Percentiles rank a stretch among this genome's conserved stretches.
Evolutionary conservation across 1,140 invertebrate genomes (phyloP).

Genomic region (Neodiprion fabricii): DNA sequence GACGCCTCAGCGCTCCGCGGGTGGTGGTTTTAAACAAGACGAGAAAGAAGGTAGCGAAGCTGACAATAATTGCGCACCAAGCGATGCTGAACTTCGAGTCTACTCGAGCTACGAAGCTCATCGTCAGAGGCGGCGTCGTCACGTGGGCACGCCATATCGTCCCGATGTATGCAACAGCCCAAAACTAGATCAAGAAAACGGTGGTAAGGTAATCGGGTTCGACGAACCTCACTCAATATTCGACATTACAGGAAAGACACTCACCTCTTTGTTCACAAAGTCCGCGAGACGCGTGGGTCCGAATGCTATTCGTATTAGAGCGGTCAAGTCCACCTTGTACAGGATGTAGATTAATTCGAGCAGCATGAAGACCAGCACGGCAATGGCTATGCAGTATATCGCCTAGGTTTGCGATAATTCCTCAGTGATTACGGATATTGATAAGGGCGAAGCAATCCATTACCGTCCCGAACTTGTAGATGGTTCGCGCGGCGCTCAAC

Average conservation of each 20-base stretch:
- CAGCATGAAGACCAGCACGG: not conserved
- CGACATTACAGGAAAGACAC: not conserved
- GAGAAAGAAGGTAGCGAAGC: not conserved
- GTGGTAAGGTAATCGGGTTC: not conserved
- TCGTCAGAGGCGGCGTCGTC: not conserved
- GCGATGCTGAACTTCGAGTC: not conserved
- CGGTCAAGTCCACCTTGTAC: not conserved
- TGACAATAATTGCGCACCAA: not conserved
- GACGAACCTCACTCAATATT: too few relatives aligned
- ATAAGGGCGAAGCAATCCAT: not conserved
- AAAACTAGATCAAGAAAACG: not conserved
- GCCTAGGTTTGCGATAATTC: not conserved
- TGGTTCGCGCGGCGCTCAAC: not conserved
- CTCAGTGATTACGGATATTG: too few relatives aligned
- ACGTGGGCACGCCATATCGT: not conserved
- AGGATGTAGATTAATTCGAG: not conserved
- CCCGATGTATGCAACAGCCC: not conserved
- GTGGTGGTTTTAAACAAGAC: not conserved
- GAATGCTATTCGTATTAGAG: not conserved
- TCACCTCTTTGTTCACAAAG: not conserved
- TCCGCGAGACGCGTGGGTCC: not conserved
- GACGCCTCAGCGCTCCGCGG: not conserved
- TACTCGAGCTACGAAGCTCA: not conserved
- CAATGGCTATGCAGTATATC: not conserved
- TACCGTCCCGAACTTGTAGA: conserved; percentile 5